Conservation (phyloP, 2,113 vertebrate genomes). For the Lathamus discolor region DNA sequence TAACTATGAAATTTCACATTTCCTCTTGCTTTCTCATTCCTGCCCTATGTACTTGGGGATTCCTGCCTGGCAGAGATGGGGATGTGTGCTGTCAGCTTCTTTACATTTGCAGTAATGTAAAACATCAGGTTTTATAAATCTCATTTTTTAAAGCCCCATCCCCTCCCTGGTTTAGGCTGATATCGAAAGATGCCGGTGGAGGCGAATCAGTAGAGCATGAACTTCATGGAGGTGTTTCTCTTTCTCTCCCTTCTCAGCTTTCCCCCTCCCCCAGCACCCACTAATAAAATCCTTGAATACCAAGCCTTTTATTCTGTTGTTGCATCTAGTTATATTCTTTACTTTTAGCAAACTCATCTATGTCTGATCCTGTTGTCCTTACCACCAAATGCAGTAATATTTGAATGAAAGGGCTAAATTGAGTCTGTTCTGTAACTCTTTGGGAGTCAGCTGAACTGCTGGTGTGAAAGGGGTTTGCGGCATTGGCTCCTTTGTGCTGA, state of each 20-base stretch:
- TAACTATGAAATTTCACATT: conserved; percentile 50
- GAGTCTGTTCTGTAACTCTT: not conserved
- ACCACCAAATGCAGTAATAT: not conserved
- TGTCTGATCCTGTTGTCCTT: conserved; percentile 24
- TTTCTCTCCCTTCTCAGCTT: conserved; percentile 44
- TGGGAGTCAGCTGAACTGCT: not conserved
- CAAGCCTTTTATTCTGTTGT: conserved; percentile 5
- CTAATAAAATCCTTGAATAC: not conserved
- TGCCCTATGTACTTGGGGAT: conserved; percentile 48
- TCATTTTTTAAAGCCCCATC: conserved; percentile 20
- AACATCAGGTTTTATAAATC: conserved; percentile 64
- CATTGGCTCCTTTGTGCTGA: conserved; percentile 35
- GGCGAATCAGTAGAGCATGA: conserved; percentile 50
- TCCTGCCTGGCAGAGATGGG: conserved; percentile 65
- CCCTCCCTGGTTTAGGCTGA: conserved; percentile 33
- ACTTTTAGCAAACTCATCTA: conserved; percentile 32
- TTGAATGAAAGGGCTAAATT: conserved; percentile 29
- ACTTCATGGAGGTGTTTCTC: conserved; percentile 63
- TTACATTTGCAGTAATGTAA: conserved; percentile 63
- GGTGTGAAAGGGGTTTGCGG: not conserved
- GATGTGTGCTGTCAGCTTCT: conserved; percentile 60
- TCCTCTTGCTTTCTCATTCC: conserved; percentile 52
- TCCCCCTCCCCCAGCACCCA: conserved; percentile 47
- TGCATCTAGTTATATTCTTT: conserved; percentile 41
- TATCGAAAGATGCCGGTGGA: conserved; percentile 14